Percentiles rank a stretch among this genome's conserved stretches.
Evolutionary conservation across 2,888 invertebrate genomes (phyloP).

Genomic region (Anoplius nigerrimus): DNA sequence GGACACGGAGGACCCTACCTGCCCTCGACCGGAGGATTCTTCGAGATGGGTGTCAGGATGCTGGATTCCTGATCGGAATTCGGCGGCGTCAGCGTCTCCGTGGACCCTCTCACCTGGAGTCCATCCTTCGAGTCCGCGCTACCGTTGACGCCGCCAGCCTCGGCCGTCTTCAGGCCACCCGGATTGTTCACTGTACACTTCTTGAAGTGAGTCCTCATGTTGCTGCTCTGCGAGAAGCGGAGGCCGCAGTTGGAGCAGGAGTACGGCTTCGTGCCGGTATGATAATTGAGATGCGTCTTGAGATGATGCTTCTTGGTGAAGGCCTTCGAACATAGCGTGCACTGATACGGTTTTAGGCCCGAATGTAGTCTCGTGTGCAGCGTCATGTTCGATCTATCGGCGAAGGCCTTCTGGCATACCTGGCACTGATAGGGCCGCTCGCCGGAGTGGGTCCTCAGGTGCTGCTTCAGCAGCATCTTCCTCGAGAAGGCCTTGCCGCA

Average conservation of each 20-base stretch:
- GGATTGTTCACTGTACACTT: constrained; percentile 77
- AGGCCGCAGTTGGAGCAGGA: constrained; percentile 84
- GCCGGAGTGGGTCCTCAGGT: constrained; percentile 88
- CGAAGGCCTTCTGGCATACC: constrained; percentile 88
- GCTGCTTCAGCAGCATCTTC: constrained; percentile 90
- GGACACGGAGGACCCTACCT: too few species aligned
- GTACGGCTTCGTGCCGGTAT: constrained; percentile 89
- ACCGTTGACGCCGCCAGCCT: not conserved
- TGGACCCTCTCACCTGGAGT: constrained; percentile 25
- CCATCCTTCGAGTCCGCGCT: not conserved
- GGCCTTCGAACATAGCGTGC: constrained; percentile 83
- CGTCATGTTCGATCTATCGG: constrained; percentile 90
- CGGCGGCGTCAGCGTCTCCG: constrained; percentile 61
- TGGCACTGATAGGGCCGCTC: constrained; percentile 88
- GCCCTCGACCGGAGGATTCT: not conserved
- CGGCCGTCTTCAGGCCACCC: constrained; percentile 7
- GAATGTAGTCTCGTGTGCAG: constrained; percentile 87
- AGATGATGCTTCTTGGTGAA: constrained; percentile 92
- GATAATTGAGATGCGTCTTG: constrained; percentile 90
- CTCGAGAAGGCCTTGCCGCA: constrained; percentile 90
- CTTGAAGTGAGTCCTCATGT: constrained; percentile 90
- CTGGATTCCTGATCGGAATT: constrained; percentile 67
- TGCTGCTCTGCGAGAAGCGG: constrained; percentile 89
- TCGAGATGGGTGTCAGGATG: constrained; percentile 54
- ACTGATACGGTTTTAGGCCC: constrained; percentile 85